These are phyloP conservation scores for Plutomurus gul DNA, from an alignment of 1,140 invertebrate species.

Conservation along the genomic window DNA sequence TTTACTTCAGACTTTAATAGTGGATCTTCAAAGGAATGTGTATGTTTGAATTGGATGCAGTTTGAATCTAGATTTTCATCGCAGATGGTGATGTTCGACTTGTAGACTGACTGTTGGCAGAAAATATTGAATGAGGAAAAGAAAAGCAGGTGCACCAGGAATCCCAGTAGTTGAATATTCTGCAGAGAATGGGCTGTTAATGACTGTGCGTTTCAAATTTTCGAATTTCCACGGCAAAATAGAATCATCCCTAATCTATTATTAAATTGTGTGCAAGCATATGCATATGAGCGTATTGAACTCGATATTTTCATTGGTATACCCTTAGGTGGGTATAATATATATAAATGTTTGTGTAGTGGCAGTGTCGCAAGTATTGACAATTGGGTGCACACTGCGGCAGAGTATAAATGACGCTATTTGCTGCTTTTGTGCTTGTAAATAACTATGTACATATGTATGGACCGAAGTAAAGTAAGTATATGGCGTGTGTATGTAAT, in stretches of 20 bases:
- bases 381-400: no score
- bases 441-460: no score
- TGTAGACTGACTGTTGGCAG: background rate
- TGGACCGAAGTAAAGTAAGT: no score
- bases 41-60: background rate
- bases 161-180: background rate
- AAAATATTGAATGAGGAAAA: conserved; percentile 14
- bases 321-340: no score
- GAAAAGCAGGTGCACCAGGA: conserved; percentile 14
- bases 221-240: background rate
- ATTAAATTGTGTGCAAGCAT: background rate
- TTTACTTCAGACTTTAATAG: background rate
- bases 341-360: no score
- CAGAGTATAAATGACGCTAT: no score
- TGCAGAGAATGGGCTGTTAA: background rate
- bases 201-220: conserved; percentile 7
- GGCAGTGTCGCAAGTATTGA: no score
- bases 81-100: background rate
- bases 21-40: background rate
- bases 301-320: background rate
- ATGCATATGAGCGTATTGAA: background rate
- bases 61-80: conserved; percentile 8
- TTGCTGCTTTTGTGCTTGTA: no score
- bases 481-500: no score
- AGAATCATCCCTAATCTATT: background rate